Base-by-base conservation (phyloP, 1,140 invertebrate species). In the Probaryconus sp. region DNA sequence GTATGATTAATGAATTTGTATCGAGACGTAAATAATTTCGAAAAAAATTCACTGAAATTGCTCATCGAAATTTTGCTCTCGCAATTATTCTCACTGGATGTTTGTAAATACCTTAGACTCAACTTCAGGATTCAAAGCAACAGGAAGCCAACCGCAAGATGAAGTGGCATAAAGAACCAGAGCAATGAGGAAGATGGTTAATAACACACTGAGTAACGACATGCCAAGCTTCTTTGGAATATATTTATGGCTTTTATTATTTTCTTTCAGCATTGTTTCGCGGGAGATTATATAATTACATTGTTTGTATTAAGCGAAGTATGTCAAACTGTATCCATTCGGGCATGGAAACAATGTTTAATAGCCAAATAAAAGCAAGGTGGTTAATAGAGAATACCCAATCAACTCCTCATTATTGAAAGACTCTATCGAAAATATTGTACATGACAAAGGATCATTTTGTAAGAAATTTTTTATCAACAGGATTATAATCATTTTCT, bases 31-130 rank as follows among this genome's bases (percentile, higher is more conserved):
- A n/a, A n/a, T n/a, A n/a, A n/a, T n/a, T n/a, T n/a, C n/a, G n/a
- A n/a, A n/a, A n/a, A n/a, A n/a, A n/a, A n/a, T n/a, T n/a, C n/a
- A n/a, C n/a, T n/a, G n/a, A n/a, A n/a, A n/a, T n/a, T n/a, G n/a
- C n/a, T n/a, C n/a, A n/a, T n/a, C n/a, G n/a, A n/a, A n/a, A n/a
- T n/a, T n/a, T n/a, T 67, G 43, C 56, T 40, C 50, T 48, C 50
- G 24, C 51, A 67, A 67, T 67, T 67, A 67, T 67, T 56, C 63
- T 24, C 21, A 24, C 3, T 9, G 6, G 11, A 24, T 11, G 33
- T 42, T 67, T 67, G 50, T 58, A 50, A 67, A 56, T 50, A 50
- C 51, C 43, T 42, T 53, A 50, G n/a, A n/a, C n/a, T n/a, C n/a
- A n/a, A n/a, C n/a, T n/a, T n/a, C 6, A 47, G 50, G 28, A 47